Percentiles rank a stretch among this genome's conserved stretches.
Conservation (phyloP, 2,113 vertebrate genomes). For the Hyaena hyaena region DNA sequence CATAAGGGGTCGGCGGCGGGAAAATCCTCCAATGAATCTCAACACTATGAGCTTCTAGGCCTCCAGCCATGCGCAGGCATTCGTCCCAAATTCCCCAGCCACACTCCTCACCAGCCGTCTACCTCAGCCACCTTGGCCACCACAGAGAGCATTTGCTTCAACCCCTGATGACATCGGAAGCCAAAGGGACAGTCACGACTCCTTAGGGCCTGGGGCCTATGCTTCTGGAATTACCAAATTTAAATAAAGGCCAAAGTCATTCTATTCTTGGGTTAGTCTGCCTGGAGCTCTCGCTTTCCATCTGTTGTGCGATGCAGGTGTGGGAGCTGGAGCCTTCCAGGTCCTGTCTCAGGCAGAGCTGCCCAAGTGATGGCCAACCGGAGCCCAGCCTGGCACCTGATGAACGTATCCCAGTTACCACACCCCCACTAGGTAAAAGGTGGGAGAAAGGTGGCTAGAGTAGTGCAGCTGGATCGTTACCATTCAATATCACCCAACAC, state of each 20-base stretch:
- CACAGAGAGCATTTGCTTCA: background rate
- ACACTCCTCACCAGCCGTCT: background rate
- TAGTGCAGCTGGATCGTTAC: background rate
- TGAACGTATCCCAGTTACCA: background rate
- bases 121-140: background rate
- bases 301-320: fast-evolving
- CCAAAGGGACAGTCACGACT: background rate
- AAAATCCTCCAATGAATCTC: background rate
- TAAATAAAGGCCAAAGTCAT: conserved; percentile 45
- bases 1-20: fast-evolving
- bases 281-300: background rate
- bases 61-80: fast-evolving
- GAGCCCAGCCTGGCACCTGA: background rate
- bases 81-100: background rate
- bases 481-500: no score
- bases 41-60: background rate
- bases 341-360: background rate
- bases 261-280: background rate
- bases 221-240: background rate
- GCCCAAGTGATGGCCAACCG: background rate
- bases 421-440: background rate
- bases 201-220: background rate
- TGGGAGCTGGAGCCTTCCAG: background rate
- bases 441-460: background rate
- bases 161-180: background rate